Conservation (phyloP, 2,113 vertebrate genomes). For the Andinoacara biseriatus region DNA sequence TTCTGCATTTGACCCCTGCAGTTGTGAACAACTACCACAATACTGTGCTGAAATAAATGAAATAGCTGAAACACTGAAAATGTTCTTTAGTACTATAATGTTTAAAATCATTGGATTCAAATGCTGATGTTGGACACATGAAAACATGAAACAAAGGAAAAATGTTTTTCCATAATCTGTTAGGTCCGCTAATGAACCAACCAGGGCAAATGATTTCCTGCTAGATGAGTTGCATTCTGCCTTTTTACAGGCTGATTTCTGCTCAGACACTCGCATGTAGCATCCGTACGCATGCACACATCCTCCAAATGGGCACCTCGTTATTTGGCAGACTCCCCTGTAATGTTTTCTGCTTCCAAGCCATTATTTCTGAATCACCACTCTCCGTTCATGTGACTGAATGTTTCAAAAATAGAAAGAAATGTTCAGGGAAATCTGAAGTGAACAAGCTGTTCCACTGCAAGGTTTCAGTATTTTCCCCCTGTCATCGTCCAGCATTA, state of each 20-base stretch:
- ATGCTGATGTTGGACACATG: neutral
- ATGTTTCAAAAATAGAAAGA: neutral
- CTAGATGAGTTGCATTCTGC: neutral
- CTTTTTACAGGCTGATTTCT: neutral
- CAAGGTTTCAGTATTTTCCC: rapidly evolving
- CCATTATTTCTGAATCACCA: constrained; percentile 8
- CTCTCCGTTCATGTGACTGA: neutral
- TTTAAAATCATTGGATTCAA: neutral
- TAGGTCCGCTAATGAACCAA: neutral
- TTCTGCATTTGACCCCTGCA: too few relatives aligned
- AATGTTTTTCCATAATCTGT: neutral
- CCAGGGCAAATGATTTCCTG: neutral
- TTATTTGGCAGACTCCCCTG: neutral
- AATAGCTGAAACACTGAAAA: neutral
- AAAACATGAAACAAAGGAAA: constrained; percentile 1
- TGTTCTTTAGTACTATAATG: neutral
- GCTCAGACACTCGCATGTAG: neutral
- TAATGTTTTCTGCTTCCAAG: neutral
- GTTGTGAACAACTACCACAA: neutral
- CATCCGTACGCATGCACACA: neutral
- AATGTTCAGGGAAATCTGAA: constrained; percentile 2
- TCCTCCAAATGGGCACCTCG: neutral
- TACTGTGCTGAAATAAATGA: neutral
- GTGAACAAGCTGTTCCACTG: neutral
- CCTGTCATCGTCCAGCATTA: neutral